Evolutionary conservation across 1,140 invertebrate species (phyloP).

Genomic region (Vollenhovia emeryi): DNA sequence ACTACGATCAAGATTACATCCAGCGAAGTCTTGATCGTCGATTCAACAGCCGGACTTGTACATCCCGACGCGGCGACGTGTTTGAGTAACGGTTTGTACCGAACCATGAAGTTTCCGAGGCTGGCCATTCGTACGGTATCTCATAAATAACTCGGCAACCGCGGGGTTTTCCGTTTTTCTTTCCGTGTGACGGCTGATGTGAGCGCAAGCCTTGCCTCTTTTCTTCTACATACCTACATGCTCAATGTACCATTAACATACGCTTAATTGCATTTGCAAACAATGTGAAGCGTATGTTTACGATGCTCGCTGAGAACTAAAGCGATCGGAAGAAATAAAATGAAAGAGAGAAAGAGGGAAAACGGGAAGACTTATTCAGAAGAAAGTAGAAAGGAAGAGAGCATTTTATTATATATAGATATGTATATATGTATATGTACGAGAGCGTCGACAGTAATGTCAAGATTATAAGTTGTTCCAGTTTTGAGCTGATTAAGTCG

Average conservation of each 20-base stretch:
- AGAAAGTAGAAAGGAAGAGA: neutral
- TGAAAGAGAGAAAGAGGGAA: neutral
- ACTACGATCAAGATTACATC: conserved; percentile 30
- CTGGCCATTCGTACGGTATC: conserved; percentile 28
- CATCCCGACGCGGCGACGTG: conserved; percentile 9
- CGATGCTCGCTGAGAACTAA: neutral
- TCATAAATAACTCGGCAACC: conserved; percentile 21
- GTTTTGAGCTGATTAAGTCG: neutral
- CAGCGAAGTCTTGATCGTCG: neutral
- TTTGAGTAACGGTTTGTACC: conserved; percentile 51
- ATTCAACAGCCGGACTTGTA: conserved; percentile 22
- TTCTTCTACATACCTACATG: neutral
- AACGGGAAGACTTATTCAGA: neutral
- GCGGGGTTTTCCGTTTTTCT: neutral
- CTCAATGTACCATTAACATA: neutral
- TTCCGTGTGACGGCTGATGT: neutral
- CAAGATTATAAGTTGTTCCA: conserved; percentile 21
- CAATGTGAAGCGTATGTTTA: conserved; percentile 1
- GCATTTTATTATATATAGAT: too few relatives aligned
- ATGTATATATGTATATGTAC: too few relatives aligned
- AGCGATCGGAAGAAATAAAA: neutral
- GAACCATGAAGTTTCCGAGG: conserved; percentile 37
- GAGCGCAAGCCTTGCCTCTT: neutral
- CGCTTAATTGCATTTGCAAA: conserved; percentile 7
- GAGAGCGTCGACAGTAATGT: neutral